Percentiles rank a stretch among this genome's conserved stretches.
phyloP scores from a whole-genome alignment of 2,113 vertebrate species.

The Vidua chalybeata region DNA sequence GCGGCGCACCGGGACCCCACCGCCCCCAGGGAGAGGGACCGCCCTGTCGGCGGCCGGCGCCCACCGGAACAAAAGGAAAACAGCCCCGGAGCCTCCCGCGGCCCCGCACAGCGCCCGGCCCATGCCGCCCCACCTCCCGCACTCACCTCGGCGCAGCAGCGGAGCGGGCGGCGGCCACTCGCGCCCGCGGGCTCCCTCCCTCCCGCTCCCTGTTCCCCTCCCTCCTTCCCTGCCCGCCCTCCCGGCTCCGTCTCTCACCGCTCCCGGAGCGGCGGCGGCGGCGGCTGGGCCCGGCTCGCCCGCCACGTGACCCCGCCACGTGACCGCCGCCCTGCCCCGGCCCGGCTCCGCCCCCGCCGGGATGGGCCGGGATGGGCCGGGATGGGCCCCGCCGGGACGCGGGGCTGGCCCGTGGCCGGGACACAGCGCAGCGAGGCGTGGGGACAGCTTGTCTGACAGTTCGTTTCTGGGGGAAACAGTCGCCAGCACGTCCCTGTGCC shows the following conservation, averaged over 20 bases:
- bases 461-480: not conserved
- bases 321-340: slow-evolving; percentile 55
- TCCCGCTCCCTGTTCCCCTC: not conserved
- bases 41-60: not conserved
- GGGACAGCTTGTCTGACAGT: not conserved
- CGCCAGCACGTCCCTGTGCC: not conserved
- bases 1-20: not conserved
- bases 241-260: slow-evolving; percentile 1
- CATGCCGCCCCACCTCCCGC: not conserved
- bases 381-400: not conserved
- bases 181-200: not conserved
- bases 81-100: not conserved
- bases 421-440: not conserved
- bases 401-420: not conserved
- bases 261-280: not conserved
- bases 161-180: not conserved
- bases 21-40: not conserved
- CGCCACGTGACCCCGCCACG: slow-evolving; percentile 77
- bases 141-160: not conserved
- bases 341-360: not conserved
- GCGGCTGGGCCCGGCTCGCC: slow-evolving; percentile 71
- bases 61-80: slow-evolving; percentile 22
- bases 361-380: not conserved
- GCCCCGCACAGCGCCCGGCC: not conserved
- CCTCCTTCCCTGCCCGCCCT: not conserved